phyloP scores from a whole-genome alignment of 2,888 invertebrate genomes.

The Apomyelois bistriatella region DNA sequence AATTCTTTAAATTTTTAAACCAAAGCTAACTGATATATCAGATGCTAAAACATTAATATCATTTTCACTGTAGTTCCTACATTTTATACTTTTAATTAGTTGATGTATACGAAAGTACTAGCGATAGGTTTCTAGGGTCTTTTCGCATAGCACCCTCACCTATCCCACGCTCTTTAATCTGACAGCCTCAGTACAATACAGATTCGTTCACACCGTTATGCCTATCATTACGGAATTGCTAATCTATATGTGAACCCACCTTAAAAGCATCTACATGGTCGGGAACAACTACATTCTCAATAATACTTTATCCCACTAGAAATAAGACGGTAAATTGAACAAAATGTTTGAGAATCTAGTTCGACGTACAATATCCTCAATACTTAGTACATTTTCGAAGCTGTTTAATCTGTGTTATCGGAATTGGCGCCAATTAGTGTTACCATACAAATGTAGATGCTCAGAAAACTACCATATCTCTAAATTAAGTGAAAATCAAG shows the following conservation, averaged over 20 bases:
- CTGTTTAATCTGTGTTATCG: conserved; percentile 5
- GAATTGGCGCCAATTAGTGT: conserved; percentile 10
- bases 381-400: conserved; percentile 9
- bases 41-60: neutral
- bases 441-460: conserved; percentile 43
- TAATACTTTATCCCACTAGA: neutral
- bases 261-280: conserved; percentile 8
- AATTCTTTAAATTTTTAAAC: neutral
- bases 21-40: neutral
- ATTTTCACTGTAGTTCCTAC: conserved; percentile 6
- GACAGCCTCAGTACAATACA: conserved; percentile 21
- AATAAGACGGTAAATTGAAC: conserved; percentile 3
- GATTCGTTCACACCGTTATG: conserved; percentile 24
- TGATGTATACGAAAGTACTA: neutral
- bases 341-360: conserved; percentile 10
- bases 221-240: conserved; percentile 51
- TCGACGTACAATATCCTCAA: neutral
- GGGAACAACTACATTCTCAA: conserved; percentile 8
- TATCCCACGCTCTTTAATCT: conserved; percentile 11
- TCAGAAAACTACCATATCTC: conserved; percentile 61
- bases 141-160: conserved; percentile 4
- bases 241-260: conserved; percentile 40
- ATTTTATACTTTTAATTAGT: conserved; percentile 6
- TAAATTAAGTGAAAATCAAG: conserved; percentile 58
- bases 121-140: conserved; percentile 10